Percentiles rank a stretch among this genome's conserved stretches.
Conservation (phyloP, 2,797 vertebrate genomes). For the Alauda arvensis region DNA sequence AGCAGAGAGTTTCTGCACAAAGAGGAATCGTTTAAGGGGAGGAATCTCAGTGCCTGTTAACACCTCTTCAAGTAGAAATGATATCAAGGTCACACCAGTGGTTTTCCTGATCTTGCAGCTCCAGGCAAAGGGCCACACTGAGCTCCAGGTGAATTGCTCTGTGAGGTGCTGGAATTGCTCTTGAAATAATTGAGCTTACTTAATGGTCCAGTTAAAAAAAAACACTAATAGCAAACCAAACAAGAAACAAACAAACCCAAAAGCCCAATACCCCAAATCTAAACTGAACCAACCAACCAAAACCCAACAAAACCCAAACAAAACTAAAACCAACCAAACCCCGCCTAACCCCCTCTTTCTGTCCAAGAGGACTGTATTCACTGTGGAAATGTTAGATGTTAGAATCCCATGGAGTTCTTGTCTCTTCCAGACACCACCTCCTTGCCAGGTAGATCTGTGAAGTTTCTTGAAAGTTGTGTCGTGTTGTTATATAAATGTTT, state of each 20-base stretch:
- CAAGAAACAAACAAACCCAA: no score
- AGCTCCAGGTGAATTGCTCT: not conserved
- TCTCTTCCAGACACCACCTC: not conserved
- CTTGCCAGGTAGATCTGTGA: not conserved
- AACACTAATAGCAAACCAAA: accelerated
- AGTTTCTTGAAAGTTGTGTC: not conserved
- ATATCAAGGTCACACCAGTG: not conserved
- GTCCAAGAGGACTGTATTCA: no score
- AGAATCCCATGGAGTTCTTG: not conserved
- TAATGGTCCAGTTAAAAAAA: not conserved
- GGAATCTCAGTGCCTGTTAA: not conserved
- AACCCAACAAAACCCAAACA: not conserved
- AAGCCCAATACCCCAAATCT: not conserved
- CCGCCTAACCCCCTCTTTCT: not conserved
- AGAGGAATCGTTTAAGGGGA: not conserved
- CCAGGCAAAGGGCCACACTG: not conserved
- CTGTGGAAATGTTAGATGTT: not conserved
- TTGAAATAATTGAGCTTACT: not conserved
- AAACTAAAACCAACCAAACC: accelerated
- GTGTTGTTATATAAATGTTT: not conserved
- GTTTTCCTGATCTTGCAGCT: not conserved
- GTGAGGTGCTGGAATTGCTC: not conserved
- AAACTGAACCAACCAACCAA: not conserved
- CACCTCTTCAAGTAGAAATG: not conserved
- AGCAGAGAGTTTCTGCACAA: not conserved